Percentiles rank a stretch among this genome's conserved stretches.
These are phyloP conservation scores for Philotrypesis tridentata DNA, from an alignment of 1,140 invertebrate genomes.

Conservation along the genomic window DNA sequence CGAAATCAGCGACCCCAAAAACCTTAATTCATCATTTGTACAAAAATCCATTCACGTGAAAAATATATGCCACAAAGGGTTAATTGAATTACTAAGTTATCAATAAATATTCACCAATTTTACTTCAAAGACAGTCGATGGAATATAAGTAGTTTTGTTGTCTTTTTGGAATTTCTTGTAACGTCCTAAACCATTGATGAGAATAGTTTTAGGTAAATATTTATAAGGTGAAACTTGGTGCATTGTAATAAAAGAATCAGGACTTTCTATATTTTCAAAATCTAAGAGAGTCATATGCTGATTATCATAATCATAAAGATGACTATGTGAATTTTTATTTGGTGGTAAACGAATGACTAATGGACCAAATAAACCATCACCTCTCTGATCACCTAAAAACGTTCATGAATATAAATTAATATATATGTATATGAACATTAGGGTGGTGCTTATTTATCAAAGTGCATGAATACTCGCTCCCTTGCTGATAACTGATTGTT, in stretches of 20 bases:
- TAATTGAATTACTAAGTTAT: too few relatives aligned
- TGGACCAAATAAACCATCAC: conserved; percentile 87
- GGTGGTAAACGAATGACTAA: conserved; percentile 80
- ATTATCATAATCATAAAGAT: conserved; percentile 81
- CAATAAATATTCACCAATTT: conserved; percentile 72
- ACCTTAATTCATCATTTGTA: too few relatives aligned
- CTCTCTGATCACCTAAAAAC: conserved; percentile 82
- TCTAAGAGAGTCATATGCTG: conserved; percentile 85
- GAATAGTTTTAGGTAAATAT: conserved; percentile 84
- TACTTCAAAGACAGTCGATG: conserved; percentile 76
- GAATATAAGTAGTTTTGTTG: conserved; percentile 70
- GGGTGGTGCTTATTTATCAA: too few relatives aligned
- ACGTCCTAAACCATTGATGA: conserved; percentile 86
- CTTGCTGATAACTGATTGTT: too few relatives aligned
- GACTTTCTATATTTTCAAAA: conserved; percentile 82
- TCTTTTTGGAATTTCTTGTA: conserved; percentile 71
- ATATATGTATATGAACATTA: neutral
- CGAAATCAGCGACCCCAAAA: too few relatives aligned
- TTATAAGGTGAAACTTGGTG: conserved; percentile 81
- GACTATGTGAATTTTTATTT: conserved; percentile 75
- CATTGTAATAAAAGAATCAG: conserved; percentile 85
- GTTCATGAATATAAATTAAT: neutral
- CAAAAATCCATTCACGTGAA: too few relatives aligned
- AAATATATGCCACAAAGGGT: too few relatives aligned
- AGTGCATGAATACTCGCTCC: too few relatives aligned